Percentiles rank a stretch among this genome's conserved stretches.
Conservation (phyloP, 2,888 invertebrate genomes). For the Patella ulyssiponensis region DNA sequence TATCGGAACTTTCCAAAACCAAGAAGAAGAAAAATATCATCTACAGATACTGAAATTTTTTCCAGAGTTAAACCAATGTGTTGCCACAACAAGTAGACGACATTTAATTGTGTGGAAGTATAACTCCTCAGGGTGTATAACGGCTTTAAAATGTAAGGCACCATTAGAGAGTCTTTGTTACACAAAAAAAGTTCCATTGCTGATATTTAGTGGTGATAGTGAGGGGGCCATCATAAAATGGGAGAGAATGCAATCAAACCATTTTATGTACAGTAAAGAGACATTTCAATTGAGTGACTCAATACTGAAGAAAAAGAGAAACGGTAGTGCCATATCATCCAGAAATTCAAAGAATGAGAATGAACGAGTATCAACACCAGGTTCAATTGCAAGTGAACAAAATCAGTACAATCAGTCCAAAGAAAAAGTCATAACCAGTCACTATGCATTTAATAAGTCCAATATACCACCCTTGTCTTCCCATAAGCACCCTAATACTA, state of each 20-base stretch:
- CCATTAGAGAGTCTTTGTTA: constrained; percentile 68
- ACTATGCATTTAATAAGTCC: constrained; percentile 66
- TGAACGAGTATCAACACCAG: too few relatives aligned
- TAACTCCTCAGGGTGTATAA: constrained; percentile 69
- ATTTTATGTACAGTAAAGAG: constrained; percentile 71
- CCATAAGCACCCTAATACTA: constrained; percentile 63
- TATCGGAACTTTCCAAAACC: constrained; percentile 67
- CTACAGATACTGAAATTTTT: constrained; percentile 67
- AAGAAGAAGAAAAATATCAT: constrained; percentile 69
- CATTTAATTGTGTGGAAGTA: constrained; percentile 71
- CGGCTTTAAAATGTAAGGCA: constrained; percentile 64
- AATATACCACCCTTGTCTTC: constrained; percentile 64
- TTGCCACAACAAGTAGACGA: constrained; percentile 68
- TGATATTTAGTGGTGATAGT: constrained; percentile 69
- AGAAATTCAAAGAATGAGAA: too few relatives aligned
- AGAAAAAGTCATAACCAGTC: constrained; percentile 47
- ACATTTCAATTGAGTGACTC: constrained; percentile 59
- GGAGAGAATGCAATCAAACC: constrained; percentile 72
- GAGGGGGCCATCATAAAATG: constrained; percentile 70
- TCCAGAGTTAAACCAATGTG: constrained; percentile 67
- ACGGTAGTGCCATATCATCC: constrained; percentile 32
- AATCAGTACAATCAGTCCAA: too few relatives aligned
- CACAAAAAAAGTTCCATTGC: constrained; percentile 70
- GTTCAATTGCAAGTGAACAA: too few relatives aligned
- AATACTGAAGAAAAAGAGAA: constrained; percentile 58